phyloP scores from a whole-genome alignment of 2,888 invertebrate species.

The Notodonta dromedarius region DNA sequence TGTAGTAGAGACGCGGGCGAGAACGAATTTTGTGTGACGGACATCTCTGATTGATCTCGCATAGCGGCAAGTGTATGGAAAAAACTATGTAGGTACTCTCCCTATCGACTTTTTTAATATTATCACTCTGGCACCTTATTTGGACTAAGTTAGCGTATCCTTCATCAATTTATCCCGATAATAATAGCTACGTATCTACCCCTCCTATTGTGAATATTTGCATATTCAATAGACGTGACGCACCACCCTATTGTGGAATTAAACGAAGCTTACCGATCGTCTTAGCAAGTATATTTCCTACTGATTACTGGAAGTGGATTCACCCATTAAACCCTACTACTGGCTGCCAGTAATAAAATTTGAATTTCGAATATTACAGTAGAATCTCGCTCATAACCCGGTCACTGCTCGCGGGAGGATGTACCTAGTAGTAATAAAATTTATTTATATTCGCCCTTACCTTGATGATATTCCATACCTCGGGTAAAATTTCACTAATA shows the following conservation, averaged over 20 bases:
- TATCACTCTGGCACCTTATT: too few species aligned
- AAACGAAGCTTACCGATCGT: neutral
- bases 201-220: neutral
- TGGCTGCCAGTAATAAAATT: constrained; percentile 14
- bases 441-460: constrained; percentile 2
- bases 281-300: neutral
- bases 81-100: too few species aligned
- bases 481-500: constrained; percentile 73
- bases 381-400: constrained; percentile 6
- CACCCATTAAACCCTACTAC: constrained; percentile 2
- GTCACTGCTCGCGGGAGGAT: constrained; percentile 14
- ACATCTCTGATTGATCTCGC: too few species aligned
- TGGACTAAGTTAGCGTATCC: too few species aligned
- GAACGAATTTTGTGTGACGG: neutral
- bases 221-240: constrained; percentile 1
- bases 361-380: neutral
- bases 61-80: too few species aligned
- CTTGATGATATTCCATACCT: constrained; percentile 35
- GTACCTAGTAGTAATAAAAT: constrained; percentile 1
- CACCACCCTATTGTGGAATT: neutral
- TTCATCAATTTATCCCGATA: too few species aligned
- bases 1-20: neutral
- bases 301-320: constrained; percentile 4
- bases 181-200: too few species aligned
- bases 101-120: too few species aligned